phyloP scores from a whole-genome alignment of 2,888 invertebrate species.

The Camponotus fellah region DNA sequence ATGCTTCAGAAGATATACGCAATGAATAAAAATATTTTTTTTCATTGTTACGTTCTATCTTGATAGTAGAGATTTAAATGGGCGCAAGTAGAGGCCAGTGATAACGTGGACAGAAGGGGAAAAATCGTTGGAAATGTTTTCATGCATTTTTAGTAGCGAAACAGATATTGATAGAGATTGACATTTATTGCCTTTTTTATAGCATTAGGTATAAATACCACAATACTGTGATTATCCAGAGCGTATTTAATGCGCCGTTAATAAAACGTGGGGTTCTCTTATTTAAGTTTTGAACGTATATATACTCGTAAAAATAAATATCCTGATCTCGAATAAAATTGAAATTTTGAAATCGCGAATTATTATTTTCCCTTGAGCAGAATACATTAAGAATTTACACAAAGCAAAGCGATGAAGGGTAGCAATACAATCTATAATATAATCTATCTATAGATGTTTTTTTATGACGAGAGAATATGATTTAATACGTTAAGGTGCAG shows the following conservation, averaged over 20 bases:
- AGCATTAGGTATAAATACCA: not conserved
- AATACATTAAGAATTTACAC: not conserved
- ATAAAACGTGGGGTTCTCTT: not conserved
- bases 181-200: constrained; percentile 12
- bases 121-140: constrained; percentile 7
- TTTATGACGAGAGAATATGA: constrained; percentile 8
- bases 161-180: constrained; percentile 37
- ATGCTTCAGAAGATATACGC: constrained; percentile 56
- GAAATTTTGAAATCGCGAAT: not conserved
- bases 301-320: not conserved
- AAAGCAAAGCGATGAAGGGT: not conserved
- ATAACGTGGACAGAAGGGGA: not conserved
- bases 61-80: constrained; percentile 31
- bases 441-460: constrained; percentile 15
- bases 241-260: not conserved
- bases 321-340: not conserved
- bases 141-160: constrained; percentile 11
- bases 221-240: not conserved
- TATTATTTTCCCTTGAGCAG: not conserved
- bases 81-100: constrained; percentile 31
- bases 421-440: not conserved
- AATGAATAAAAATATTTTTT: constrained; percentile 68
- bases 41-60: constrained; percentile 60
- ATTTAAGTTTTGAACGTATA: not conserved
- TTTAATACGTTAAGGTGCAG: constrained; percentile 31